Evolutionary conservation across 2,888 invertebrate genomes (phyloP), one percentile per base, ranked within the genome.

Genomic region (Drosophila imparisetae): DNA sequence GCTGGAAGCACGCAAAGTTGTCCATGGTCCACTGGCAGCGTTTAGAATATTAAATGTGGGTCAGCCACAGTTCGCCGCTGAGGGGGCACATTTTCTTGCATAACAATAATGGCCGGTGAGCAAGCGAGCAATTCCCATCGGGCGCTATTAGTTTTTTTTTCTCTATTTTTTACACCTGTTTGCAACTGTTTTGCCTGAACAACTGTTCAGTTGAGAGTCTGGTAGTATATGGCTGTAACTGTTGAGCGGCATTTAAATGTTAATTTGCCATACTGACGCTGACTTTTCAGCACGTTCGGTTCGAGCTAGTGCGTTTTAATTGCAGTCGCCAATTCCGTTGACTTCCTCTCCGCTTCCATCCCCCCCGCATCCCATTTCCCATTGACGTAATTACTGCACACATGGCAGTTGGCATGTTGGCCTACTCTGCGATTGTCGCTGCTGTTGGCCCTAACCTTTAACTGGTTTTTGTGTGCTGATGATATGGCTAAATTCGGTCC

Each of bases 181-280:
- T 45, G 50, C 54, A 72, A 76, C 72, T 62, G 70, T 73, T 63
- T 45, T 15, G 64, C 42, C 29, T 59, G 54, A 75, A 53, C 55
- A 57, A 34, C 18, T 32, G 30, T 24, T 30, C 30, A 34, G 45
- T 13, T 32, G 5, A 27, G 38, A 38, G 27, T 29, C 40, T 55
- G 49, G 49, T 18, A 48, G 42, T 32, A 50, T 45, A 45, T 45
- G 45, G 64, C 29, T 72, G 24, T 81, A 83, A 79, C 81, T 66
- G 86, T 75, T 73, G 74, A 79, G 68, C 78, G 75, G 83, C 71
- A 77, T 77, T 83, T 88, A 83, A 87, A 87, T 81, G 83, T 78
- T 86, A 81, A 80, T 83, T 86, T 80, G 55, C 65, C 66, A 58
- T 54, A 68, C 79, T 73, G 77, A 72, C 72, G 78, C 55, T 72